Evolutionary conservation across 2,888 invertebrate genomes (phyloP).

Genomic region (Drosophila bunnanda): DNA sequence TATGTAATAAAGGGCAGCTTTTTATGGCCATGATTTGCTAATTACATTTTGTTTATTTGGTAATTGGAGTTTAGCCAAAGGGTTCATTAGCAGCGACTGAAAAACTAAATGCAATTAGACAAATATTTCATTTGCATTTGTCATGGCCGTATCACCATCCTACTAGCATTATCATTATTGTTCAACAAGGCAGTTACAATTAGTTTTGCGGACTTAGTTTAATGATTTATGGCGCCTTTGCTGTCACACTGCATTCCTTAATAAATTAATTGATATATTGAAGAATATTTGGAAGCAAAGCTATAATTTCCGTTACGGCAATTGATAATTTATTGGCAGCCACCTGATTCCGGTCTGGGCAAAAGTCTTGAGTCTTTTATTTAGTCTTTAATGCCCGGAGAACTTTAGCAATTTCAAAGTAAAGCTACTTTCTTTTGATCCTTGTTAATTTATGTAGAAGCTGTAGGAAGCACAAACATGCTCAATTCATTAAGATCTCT

Average conservation of each 20-base stretch:
- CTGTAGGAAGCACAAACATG: conserved; percentile 9
- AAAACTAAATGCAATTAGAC: conserved; percentile 21
- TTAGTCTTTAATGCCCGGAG: not conserved
- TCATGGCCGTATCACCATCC: not conserved
- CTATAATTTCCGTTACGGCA: conserved; percentile 17
- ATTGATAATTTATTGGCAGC: conserved; percentile 3
- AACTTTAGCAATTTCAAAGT: not conserved
- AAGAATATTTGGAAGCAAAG: conserved; percentile 6
- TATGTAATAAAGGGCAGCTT: conserved; percentile 7
- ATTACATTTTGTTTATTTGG: conserved; percentile 39
- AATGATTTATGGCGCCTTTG: conserved; percentile 23
- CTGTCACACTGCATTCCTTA: conserved; percentile 24
- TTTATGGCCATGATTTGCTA: conserved; percentile 31
- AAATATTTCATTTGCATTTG: conserved; percentile 17
- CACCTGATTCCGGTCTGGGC: not conserved
- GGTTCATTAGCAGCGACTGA: conserved; percentile 16
- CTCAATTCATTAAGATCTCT: conserved; percentile 21
- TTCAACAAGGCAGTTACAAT: conserved; percentile 19
- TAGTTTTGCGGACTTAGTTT: conserved; percentile 13
- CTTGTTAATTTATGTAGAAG: conserved; percentile 1
- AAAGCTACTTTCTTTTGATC: not conserved
- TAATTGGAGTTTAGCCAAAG: conserved; percentile 25
- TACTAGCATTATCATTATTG: conserved; percentile 2
- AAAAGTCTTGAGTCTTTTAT: not conserved
- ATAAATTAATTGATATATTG: conserved; percentile 36